These are phyloP conservation scores for Picathartes gymnocephalus DNA, from an alignment of 2,113 vertebrate genomes.

Conservation along the genomic window DNA sequence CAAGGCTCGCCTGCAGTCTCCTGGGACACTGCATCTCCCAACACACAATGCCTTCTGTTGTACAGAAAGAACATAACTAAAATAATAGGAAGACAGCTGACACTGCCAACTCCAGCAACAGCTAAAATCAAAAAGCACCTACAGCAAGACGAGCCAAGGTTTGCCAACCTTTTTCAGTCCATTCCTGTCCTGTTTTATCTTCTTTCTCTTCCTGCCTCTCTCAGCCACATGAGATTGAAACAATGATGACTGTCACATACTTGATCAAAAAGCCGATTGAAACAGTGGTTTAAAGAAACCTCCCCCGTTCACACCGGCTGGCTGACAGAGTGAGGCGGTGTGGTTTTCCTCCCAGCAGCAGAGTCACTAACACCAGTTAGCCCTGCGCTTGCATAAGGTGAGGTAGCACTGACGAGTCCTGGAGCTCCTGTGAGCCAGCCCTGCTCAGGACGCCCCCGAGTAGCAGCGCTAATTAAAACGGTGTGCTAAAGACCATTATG, in stretches of 20 bases:
- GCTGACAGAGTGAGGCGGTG: not conserved
- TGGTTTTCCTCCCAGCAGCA: not conserved
- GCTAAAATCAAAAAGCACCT: not conserved
- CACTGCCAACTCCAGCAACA: not conserved
- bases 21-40: not conserved
- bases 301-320: not conserved
- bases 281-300: not conserved
- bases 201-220: not conserved
- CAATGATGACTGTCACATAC: fast-evolving
- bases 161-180: not conserved
- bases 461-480: not conserved
- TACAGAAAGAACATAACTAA: not conserved
- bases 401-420: not conserved
- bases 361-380: not conserved
- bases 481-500: not conserved
- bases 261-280: not conserved
- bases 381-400: not conserved
- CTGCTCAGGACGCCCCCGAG: not conserved
- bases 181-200: not conserved
- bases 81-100: not conserved
- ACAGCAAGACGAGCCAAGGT: not conserved
- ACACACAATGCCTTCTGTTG: not conserved
- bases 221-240: not conserved
- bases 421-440: not conserved
- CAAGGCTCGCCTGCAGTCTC: not conserved